phyloP scores from a whole-genome alignment of 2,888 invertebrate species.

The Drosophila prolongata region DNA sequence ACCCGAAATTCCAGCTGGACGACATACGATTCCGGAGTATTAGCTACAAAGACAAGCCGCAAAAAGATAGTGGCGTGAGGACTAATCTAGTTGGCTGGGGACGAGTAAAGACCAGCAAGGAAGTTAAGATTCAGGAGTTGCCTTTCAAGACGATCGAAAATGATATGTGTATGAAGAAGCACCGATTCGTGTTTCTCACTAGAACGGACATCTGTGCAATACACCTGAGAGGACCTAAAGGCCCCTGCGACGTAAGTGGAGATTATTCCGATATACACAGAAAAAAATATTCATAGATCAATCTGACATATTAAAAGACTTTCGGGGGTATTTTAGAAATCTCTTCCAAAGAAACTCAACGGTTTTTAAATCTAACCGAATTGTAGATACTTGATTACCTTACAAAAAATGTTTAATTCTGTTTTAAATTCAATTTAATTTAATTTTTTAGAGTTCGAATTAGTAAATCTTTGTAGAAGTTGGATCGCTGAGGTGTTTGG shows the following conservation, averaged over 20 bases:
- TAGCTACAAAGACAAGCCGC: constrained; percentile 33
- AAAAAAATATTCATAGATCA: background rate
- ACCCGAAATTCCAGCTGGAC: constrained; percentile 62
- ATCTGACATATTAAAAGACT: background rate
- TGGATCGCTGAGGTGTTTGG: too few relatives aligned
- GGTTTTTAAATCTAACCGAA: too few relatives aligned
- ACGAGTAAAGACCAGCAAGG: constrained; percentile 41
- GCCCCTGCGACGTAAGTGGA: constrained; percentile 81
- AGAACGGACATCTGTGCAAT: constrained; percentile 79
- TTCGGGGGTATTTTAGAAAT: background rate
- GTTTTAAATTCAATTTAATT: too few relatives aligned
- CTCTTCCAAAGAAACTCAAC: too few relatives aligned
- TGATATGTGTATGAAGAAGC: constrained; percentile 50
- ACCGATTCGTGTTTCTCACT: constrained; percentile 65
- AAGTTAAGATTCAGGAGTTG: constrained; percentile 60
- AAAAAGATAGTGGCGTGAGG: background rate
- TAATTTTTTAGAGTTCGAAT: too few relatives aligned
- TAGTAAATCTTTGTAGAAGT: too few relatives aligned
- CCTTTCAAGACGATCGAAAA: constrained; percentile 73
- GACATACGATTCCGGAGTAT: constrained; percentile 49
- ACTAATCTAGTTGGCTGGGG: constrained; percentile 81
- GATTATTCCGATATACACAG: background rate
- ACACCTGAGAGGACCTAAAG: constrained; percentile 61
- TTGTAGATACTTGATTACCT: too few relatives aligned
- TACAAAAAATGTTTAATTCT: too few relatives aligned